Conservation (phyloP, 2,113 vertebrate genomes). For the Synodontis membranacea region DNA sequence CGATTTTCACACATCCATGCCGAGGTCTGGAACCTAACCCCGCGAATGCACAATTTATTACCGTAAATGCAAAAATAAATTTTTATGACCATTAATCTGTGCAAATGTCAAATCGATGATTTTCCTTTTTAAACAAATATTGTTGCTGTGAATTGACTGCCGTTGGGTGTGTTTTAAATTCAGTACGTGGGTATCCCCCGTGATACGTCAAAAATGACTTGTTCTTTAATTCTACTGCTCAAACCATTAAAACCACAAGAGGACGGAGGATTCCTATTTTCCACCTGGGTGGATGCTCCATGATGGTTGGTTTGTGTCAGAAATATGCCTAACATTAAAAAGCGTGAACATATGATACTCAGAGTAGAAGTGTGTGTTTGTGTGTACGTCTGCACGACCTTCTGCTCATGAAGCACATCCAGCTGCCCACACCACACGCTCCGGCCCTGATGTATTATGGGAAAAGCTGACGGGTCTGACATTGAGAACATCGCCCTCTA, state of each 20-base stretch:
- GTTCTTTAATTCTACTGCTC: not conserved
- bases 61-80: no score
- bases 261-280: no score
- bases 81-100: no score
- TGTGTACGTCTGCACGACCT: not conserved
- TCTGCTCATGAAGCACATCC: conserved; percentile 36
- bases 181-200: no score
- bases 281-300: not conserved
- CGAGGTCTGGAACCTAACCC: no score
- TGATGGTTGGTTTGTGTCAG: not conserved
- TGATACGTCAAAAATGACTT: not conserved
- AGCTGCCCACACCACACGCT: conserved; percentile 46
- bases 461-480: conserved; percentile 47
- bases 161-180: not conserved
- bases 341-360: not conserved
- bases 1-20: no score
- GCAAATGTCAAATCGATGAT: not conserved
- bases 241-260: not conserved
- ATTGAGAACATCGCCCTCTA: conserved; percentile 52
- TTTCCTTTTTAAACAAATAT: not conserved
- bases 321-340: not conserved
- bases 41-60: no score
- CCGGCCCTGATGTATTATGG: conserved; percentile 44
- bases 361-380: not conserved
- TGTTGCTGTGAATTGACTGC: not conserved